These are phyloP conservation scores for Muraenolepis orangiensis DNA, from an alignment of 2,797 vertebrate species.

Conservation along the genomic window DNA sequence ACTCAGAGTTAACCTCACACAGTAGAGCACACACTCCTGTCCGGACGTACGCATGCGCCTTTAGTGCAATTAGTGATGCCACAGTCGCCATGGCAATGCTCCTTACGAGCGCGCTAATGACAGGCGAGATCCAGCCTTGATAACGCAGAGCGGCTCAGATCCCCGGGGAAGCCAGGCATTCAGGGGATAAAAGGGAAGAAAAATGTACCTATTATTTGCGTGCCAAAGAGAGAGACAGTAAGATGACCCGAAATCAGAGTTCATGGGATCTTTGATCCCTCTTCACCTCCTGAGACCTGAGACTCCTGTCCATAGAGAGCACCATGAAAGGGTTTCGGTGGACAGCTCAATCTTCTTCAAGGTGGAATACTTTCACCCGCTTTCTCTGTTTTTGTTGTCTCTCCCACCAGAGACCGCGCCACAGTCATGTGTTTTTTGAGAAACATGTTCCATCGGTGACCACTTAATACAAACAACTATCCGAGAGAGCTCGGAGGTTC, in stretches of 20 bases:
- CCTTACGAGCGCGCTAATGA: conserved; percentile 62
- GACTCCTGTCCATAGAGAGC: conserved; percentile 59
- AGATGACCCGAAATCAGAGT: conserved; percentile 68
- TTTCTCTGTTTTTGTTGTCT: not conserved
- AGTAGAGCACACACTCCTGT: not conserved
- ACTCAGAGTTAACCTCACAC: conserved; percentile 4
- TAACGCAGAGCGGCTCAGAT: conserved; percentile 53
- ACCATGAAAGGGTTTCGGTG: conserved; percentile 57
- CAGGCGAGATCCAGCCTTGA: conserved; percentile 57
- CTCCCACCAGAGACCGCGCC: not conserved
- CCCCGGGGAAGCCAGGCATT: conserved; percentile 44
- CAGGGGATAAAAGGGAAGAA: conserved; percentile 20
- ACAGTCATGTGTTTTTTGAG: not conserved
- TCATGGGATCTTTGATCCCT: conserved; percentile 73
- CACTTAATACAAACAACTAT: not conserved
- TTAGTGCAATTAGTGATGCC: conserved; percentile 38
- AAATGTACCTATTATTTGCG: conserved; percentile 39
- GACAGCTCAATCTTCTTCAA: conserved; percentile 7
- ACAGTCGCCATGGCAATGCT: conserved; percentile 58
- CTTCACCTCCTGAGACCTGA: conserved; percentile 61
- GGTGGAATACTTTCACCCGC: not conserved
- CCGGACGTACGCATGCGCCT: conserved; percentile 4
- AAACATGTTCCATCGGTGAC: not conserved
- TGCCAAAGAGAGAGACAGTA: conserved; percentile 54
- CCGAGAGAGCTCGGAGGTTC: not conserved